These are phyloP conservation scores for Psilopogon haemacephalus DNA, from an alignment of 2,113 vertebrate genomes.

Conservation along the genomic window DNA sequence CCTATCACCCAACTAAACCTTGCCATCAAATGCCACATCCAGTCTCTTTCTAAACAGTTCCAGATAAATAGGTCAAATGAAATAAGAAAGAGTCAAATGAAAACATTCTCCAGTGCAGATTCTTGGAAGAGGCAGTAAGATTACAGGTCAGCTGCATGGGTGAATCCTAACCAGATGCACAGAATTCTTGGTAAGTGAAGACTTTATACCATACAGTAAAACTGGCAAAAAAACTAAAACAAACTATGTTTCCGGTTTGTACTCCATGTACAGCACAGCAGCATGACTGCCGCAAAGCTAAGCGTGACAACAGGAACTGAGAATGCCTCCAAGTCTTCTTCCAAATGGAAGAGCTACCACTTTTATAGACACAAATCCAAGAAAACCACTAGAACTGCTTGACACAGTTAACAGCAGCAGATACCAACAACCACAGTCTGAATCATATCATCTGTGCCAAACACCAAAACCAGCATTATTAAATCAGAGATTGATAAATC, in stretches of 20 bases:
- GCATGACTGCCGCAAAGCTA: background rate
- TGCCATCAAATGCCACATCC: too few relatives aligned
- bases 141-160: background rate
- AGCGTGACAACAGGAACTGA: background rate
- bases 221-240: background rate
- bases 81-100: background rate
- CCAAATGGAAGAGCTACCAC: background rate
- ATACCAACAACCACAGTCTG: background rate
- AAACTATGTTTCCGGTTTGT: background rate
- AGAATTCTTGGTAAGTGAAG: background rate
- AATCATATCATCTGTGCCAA: background rate
- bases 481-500: rapidly evolving
- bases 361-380: background rate
- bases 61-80: too few relatives aligned
- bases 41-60: too few relatives aligned
- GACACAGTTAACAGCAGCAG: background rate
- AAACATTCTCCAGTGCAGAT: background rate
- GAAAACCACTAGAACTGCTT: background rate
- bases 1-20: too few relatives aligned
- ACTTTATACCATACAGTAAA: background rate
- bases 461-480: background rate
- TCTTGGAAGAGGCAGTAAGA: background rate
- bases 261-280: background rate
- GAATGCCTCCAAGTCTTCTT: background rate
- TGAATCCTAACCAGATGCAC: background rate